Percentiles rank a stretch among this genome's conserved stretches.
These are phyloP conservation scores for Marasmarcha lunaedactyla DNA, from an alignment of 2,888 invertebrate species.

Conservation along the genomic window DNA sequence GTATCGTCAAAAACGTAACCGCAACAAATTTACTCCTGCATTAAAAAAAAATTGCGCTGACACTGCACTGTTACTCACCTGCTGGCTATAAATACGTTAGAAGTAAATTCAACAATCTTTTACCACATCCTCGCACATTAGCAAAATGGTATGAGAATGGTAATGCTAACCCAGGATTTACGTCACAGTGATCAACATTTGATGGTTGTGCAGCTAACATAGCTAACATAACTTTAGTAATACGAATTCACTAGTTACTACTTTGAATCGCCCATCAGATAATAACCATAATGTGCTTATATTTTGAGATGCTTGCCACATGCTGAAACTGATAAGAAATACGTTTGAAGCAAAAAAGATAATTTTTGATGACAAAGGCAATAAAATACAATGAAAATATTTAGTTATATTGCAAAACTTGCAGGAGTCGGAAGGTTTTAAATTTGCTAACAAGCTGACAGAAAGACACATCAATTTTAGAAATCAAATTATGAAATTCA, in stretches of 20 bases:
- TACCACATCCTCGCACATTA: slow-evolving; percentile 4
- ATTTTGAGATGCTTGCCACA: slow-evolving; percentile 8
- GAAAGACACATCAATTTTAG: slow-evolving; percentile 3
- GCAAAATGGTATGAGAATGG: too few relatives aligned
- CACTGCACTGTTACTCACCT: slow-evolving; percentile 8
- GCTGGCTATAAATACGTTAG: slow-evolving; percentile 11
- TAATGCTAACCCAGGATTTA: too few relatives aligned
- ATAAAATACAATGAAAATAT: slow-evolving; percentile 11
- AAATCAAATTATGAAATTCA: slow-evolving; percentile 8
- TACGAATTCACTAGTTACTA: neutral
- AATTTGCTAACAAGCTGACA: slow-evolving; percentile 7
- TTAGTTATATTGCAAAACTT: slow-evolving; percentile 11
- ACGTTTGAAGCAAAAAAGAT: slow-evolving; percentile 9
- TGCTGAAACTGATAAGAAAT: slow-evolving; percentile 11
- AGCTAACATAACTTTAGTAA: neutral
- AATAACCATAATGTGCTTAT: slow-evolving; percentile 3
- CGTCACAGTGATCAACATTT: too few relatives aligned
- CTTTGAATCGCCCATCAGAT: too few relatives aligned
- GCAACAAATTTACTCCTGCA: neutral
- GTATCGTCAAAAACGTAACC: neutral
- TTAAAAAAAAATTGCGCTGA: slow-evolving; percentile 2
- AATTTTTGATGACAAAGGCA: slow-evolving; percentile 5
- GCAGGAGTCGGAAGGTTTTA: slow-evolving; percentile 12
- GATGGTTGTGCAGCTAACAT: too few relatives aligned
- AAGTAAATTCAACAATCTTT: slow-evolving; percentile 5